Base-by-base conservation (phyloP, 2,888 invertebrate species). In the Callyntrura sp. region DNA sequence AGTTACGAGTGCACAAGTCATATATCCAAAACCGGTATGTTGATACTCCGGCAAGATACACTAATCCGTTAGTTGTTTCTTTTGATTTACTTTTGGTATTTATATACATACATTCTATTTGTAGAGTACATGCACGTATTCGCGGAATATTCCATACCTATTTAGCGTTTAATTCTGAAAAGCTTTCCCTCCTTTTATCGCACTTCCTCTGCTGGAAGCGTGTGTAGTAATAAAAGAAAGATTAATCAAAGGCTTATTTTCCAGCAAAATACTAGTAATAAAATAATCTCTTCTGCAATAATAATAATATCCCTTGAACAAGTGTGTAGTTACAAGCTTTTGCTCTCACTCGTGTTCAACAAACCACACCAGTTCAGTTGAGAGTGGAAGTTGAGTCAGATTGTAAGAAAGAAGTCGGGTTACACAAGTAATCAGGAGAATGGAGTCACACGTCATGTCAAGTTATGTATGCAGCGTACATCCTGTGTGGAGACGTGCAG, bases 241-340 rank as follows among this genome's bases (percentile, higher is more conserved):
- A 76, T 76, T 76, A 76, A 51, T 76, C 70, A 70, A 48, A 48
- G 17, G 73, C 73, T 76, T 51, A 70, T 70, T 70, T 65, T 35
- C 70, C 70, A 70, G 70, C 17, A 70, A 70, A 70, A n/a, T 70
- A 25, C 70, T 70, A 70, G 17, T 70, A 70, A 70, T 70, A 70
- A 70, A 70, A 70, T 70, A 70, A 70, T 70, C 70, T 70, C 70
- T 35, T 70, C n/a, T 17, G 45, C 70, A 43, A 65, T 65, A 65
- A 65, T 62, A 62, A 62, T 60, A 60, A 60, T 60, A 8, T 9
- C 20, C 20, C 9, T 3, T 60, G 60, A 23, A 68, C 9, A 68
- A 23, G 68, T 68, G 68, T 28, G 12, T 17, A 60, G 1, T n/a
- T 60, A 60, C 20, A 17, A 9, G 60, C n/a, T n/a, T 17, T 60